phyloP scores from a whole-genome alignment of 2,113 vertebrate species.

The Pao palembangensis region DNA sequence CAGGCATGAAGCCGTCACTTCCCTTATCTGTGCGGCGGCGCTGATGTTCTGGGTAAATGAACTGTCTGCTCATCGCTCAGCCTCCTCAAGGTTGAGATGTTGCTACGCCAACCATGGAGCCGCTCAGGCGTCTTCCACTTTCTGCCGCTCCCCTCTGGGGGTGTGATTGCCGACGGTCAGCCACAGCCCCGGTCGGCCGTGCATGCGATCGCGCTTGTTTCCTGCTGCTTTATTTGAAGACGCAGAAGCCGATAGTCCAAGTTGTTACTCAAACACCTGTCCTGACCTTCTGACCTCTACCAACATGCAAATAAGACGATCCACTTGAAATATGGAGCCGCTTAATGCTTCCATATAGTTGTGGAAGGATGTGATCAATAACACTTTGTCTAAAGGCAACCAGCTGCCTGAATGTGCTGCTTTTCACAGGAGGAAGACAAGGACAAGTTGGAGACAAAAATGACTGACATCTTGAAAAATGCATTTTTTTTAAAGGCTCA shows the following conservation, averaged over 20 bases:
- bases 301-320: conserved; percentile 4
- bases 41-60: conserved; percentile 78
- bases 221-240: conserved; percentile 25
- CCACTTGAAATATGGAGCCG: too few species aligned
- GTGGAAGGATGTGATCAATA: conserved; percentile 11
- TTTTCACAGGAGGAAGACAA: not conserved
- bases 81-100: conserved; percentile 71
- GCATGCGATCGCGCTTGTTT: conserved; percentile 72
- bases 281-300: conserved; percentile 2
- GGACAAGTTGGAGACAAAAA: not conserved
- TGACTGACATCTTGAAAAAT: not conserved
- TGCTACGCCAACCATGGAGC: conserved; percentile 54
- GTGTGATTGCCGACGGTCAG: conserved; percentile 77
- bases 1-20: conserved; percentile 70
- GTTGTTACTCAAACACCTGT: conserved; percentile 66
- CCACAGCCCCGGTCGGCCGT: conserved; percentile 64
- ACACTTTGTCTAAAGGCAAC: conserved; percentile 13
- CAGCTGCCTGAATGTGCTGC: not conserved
- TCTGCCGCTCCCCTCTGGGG: conserved; percentile 66
- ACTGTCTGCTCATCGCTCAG: conserved; percentile 73
- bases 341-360: not conserved
- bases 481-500: not conserved
- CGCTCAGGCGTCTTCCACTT: conserved; percentile 64
- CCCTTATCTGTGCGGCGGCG: conserved; percentile 69
- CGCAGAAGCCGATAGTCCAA: conserved; percentile 66